A percentile compares a stretch with the other conserved stretches of the same genome.
Conservation (phyloP, 92 coral and sea anemone species). For the Pocillopora grandis region DNA sequence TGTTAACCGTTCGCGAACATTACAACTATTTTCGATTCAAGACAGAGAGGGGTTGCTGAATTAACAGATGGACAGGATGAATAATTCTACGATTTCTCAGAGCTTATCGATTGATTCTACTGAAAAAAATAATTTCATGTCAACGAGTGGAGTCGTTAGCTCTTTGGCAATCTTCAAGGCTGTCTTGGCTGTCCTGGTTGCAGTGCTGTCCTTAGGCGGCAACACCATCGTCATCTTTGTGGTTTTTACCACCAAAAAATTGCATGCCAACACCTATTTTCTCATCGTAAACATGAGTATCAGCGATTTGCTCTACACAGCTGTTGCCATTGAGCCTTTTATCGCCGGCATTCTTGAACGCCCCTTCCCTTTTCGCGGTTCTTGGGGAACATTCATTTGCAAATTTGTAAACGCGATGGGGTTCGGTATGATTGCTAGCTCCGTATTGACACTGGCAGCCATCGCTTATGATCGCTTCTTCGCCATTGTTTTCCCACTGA, state of each 20-base stretch:
- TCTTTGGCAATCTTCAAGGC: background rate
- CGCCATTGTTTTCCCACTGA: slow-evolving; percentile 72
- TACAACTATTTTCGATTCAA: background rate
- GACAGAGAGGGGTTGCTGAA: background rate
- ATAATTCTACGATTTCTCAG: background rate
- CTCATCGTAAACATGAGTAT: slow-evolving; percentile 69
- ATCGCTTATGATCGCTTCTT: slow-evolving; percentile 82
- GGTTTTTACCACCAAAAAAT: slow-evolving; percentile 55
- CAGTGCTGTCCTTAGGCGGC: slow-evolving; percentile 55
- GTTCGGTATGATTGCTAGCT: slow-evolving; percentile 70
- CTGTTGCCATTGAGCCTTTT: slow-evolving; percentile 58
- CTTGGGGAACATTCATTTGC: slow-evolving; percentile 54
- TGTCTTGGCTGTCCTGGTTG: slow-evolving; percentile 30
- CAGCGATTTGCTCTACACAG: slow-evolving; percentile 66
- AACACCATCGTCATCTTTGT: slow-evolving; percentile 63
- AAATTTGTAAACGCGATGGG: slow-evolving; percentile 57
- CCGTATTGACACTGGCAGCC: slow-evolving; percentile 79
- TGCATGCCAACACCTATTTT: slow-evolving; percentile 68
- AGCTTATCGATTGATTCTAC: background rate
- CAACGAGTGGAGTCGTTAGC: background rate
- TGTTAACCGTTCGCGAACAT: background rate
- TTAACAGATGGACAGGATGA: background rate
- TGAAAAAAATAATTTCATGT: background rate
- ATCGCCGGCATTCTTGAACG: slow-evolving; percentile 32
- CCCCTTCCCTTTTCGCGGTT: slow-evolving; percentile 33